Conservation (phyloP, 1,140 invertebrate genomes). For the Habropoda laboriosa region DNA sequence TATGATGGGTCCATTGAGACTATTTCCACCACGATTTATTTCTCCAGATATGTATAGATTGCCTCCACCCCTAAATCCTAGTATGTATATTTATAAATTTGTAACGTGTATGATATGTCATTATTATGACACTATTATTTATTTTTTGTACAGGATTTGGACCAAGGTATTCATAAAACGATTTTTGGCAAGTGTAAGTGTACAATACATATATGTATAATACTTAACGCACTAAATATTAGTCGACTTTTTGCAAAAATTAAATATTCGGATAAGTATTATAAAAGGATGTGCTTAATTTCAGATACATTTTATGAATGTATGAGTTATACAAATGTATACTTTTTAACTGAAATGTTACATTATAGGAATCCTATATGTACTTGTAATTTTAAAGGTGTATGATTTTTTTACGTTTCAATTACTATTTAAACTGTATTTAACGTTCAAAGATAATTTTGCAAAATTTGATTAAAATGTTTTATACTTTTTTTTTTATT, state of each 20-base stretch:
- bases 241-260: neutral
- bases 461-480: neutral
- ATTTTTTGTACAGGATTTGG: conserved; percentile 49
- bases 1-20: conserved; percentile 55
- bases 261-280: neutral
- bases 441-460: neutral
- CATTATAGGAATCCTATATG: neutral
- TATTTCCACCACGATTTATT: conserved; percentile 62
- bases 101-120: neutral
- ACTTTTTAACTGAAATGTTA: neutral
- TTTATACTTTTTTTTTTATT: neutral
- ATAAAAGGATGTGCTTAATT: neutral
- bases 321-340: neutral
- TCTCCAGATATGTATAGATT: conserved; percentile 56
- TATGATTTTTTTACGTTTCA: neutral
- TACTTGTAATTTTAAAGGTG: neutral
- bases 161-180: conserved; percentile 47
- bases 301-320: neutral
- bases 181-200: neutral
- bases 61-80: conserved; percentile 51
- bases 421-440: neutral
- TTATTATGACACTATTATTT: neutral
- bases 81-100: conserved; percentile 42
- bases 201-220: neutral
- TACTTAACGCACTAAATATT: neutral